Percentiles rank a stretch among this genome's conserved stretches.
These are phyloP conservation scores for Esox niger DNA, from an alignment of 2,113 vertebrate species.

Conservation along the genomic window DNA sequence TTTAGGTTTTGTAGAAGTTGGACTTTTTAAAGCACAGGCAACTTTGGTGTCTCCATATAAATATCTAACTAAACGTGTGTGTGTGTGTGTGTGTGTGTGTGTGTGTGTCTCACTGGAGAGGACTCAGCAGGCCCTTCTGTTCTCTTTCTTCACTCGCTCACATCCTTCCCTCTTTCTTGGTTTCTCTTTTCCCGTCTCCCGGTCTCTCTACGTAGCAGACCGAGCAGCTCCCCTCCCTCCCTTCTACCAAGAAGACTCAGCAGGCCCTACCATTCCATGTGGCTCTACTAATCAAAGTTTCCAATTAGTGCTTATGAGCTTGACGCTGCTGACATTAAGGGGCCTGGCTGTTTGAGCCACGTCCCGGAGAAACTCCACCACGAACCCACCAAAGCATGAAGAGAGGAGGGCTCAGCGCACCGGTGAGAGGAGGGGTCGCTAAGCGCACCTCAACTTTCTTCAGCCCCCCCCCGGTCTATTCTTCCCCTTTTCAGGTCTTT, in stretches of 20 bases:
- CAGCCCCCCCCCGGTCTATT: neutral
- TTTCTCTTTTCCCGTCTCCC: too few relatives aligned
- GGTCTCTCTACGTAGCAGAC: too few relatives aligned
- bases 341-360: neutral
- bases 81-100: too few relatives aligned
- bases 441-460: neutral
- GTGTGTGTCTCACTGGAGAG: too few relatives aligned
- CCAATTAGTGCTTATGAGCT: conserved; percentile 40
- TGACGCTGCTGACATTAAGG: conserved; percentile 30
- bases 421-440: neutral
- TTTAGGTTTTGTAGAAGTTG: too few relatives aligned
- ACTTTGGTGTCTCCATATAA: too few relatives aligned
- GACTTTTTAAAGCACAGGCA: too few relatives aligned
- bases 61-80: too few relatives aligned
- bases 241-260: conserved; percentile 24
- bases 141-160: too few relatives aligned
- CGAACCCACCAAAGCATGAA: neutral
- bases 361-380: neutral
- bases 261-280: conserved; percentile 29
- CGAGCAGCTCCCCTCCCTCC: neutral
- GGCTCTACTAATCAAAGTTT: conserved; percentile 46
- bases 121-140: too few relatives aligned
- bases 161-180: too few relatives aligned
- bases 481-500: neutral
- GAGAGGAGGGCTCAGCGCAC: too few relatives aligned